A percentile compares a stretch with the other conserved stretches of the same genome.
Conservation (phyloP, 2,113 vertebrate genomes). For the Taxidea taxus region DNA sequence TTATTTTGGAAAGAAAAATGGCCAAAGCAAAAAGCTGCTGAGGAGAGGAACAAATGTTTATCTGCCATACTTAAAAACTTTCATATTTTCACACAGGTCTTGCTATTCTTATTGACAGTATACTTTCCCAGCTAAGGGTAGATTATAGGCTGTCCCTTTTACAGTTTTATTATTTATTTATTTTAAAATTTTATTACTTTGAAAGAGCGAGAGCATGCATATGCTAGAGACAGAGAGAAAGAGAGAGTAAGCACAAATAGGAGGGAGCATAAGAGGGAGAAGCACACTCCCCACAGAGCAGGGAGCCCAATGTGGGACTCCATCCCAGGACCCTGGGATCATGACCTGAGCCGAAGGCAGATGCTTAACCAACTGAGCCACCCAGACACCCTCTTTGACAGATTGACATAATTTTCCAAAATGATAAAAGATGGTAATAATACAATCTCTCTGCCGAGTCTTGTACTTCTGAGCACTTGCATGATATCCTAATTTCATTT, state of each 20-base stretch:
- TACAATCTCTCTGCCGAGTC: neutral
- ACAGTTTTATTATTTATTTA: neutral
- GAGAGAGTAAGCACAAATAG: neutral
- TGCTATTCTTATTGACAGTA: neutral
- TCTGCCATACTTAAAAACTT: neutral
- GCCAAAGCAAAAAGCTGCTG: neutral
- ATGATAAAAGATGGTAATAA: neutral
- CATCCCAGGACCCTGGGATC: neutral
- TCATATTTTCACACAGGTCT: neutral
- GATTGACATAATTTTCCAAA: neutral
- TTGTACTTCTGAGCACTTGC: neutral
- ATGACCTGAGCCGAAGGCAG: neutral
- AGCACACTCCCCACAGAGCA: neutral
- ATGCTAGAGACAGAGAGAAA: no score
- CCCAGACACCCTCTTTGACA: neutral
- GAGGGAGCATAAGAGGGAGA: neutral
- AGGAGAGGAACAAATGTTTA: constrained; percentile 8
- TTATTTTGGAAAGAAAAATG: constrained; percentile 45
- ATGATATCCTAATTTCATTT: neutral
- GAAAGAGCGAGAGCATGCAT: neutral
- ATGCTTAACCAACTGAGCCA: neutral
- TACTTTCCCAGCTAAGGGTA: neutral
- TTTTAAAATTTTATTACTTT: neutral
- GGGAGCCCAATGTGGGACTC: neutral
- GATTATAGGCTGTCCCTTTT: neutral